Conservation (phyloP, 2,888 invertebrate genomes). For the Mylabris sibirica region DNA sequence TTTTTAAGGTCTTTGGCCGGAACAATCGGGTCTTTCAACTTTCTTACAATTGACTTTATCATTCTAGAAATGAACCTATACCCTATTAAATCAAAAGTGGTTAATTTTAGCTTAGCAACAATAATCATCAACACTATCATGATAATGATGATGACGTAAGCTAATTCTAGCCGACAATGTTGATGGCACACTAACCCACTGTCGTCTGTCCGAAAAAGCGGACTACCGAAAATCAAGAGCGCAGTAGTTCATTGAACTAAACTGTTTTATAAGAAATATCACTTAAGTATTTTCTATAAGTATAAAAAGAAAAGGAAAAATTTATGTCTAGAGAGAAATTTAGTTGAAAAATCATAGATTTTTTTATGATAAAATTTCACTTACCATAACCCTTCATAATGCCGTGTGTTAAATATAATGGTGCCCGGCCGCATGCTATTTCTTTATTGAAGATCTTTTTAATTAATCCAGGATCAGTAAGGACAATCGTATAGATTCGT, state of each 20-base stretch:
- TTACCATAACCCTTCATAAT: conserved; percentile 89
- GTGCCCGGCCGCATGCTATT: conserved; percentile 78
- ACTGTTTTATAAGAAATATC: not conserved
- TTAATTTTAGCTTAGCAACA: conserved; percentile 6
- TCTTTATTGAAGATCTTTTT: conserved; percentile 77
- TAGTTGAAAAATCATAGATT: not conserved
- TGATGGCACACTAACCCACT: conserved; percentile 44
- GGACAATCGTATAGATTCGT: conserved; percentile 75
- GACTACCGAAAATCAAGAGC: conserved; percentile 30
- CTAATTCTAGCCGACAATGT: conserved; percentile 12
- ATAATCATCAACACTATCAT: not conserved
- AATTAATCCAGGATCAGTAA: conserved; percentile 77
- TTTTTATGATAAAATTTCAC: too few species aligned
- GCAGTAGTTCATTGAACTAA: conserved; percentile 38
- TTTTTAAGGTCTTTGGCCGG: not conserved
- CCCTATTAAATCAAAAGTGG: not conserved
- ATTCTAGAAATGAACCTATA: conserved; percentile 3
- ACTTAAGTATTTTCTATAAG: not conserved
- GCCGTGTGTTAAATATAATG: conserved; percentile 84
- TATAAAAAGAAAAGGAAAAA: not conserved
- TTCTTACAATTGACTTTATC: not conserved
- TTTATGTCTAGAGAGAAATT: not conserved
- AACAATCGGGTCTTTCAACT: not conserved
- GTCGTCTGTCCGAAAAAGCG: conserved; percentile 36
- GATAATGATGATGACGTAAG: conserved; percentile 23